Evolutionary conservation across 2,113 vertebrate species (phyloP), one percentile per base, ranked within the genome.

Genomic region (Gasterosteus nipponicus): DNA sequence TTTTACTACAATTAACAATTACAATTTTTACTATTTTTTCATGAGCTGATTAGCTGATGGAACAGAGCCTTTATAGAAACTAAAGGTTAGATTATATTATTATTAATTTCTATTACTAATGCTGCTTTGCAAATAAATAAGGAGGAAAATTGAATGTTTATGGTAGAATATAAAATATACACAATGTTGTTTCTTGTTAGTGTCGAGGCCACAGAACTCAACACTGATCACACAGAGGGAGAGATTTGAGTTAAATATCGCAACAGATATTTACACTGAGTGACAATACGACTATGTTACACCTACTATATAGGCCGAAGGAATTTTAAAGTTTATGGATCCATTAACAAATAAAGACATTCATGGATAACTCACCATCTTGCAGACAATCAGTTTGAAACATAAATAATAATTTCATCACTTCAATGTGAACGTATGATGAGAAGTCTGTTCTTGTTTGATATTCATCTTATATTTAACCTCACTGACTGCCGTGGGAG

Each of bases 251-350:
- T 64, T 39, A 46, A 68, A 75, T 54, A 77, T 82, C 69, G 67
- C 35, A 81, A 82, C 58, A 69, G 67, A 75, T 22, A 62, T 10
- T 84, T 10, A 86, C 81, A 75, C 46, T 59, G 67, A 79, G 77
- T 67, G 70, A 84, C 69, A 56, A 70, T 57, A 90, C 79, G 74
- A 53, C 76, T 86, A 89, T 81, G 77, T 73, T 82, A 88, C 69
- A 71, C 69, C 77, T 85, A 81, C 77, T 87, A 81, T 83, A 71
- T 77, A 92, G 87, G 81, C 71, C 26, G 81, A 80, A 71, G 66
- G 63, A 90, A 62, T 41, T 83, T 49, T 33, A 78, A 74, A 87
- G 16, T 59, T 66, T 47, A 81, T 69, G 66, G 60, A 77, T 61
- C 57, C 75, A 69, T 67, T 58, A 76, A 73, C 56, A 49, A 60